phyloP scores from a whole-genome alignment of 2,797 vertebrate genomes.

The Intellagama lesueurii region DNA sequence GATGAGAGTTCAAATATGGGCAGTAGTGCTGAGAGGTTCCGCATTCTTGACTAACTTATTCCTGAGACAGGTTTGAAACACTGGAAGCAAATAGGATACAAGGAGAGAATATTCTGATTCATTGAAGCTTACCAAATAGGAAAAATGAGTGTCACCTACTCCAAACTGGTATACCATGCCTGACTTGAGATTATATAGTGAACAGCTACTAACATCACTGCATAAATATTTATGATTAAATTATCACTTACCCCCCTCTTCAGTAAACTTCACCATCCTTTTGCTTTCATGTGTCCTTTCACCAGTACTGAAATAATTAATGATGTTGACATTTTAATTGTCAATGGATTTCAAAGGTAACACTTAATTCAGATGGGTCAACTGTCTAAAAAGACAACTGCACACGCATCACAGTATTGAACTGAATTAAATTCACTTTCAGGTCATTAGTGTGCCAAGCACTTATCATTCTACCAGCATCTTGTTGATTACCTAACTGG shows the following conservation, averaged over 20 bases:
- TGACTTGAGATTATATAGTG: not conserved
- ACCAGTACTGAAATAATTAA: slow-evolving; percentile 11
- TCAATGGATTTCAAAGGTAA: slow-evolving; percentile 22
- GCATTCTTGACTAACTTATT: slow-evolving; percentile 3
- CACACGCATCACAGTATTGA: not conserved
- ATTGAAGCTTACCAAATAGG: not conserved
- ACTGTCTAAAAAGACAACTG: slow-evolving; percentile 15
- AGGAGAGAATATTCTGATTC: slow-evolving; percentile 4
- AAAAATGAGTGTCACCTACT: not conserved
- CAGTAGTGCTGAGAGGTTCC: slow-evolving; percentile 20
- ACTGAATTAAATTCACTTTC: slow-evolving; percentile 16
- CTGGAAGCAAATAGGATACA: not conserved
- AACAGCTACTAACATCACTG: not conserved
- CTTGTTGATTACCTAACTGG: not conserved
- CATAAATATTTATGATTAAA: slow-evolving; percentile 14
- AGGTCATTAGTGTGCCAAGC: not conserved
- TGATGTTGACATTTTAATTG: slow-evolving; percentile 22
- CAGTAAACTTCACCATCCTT: not conserved
- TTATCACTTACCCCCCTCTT: not conserved
- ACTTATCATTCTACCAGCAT: not conserved
- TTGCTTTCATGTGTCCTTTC: not conserved
- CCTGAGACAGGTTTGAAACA: not conserved
- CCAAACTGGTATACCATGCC: not conserved
- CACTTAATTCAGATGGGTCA: not conserved
- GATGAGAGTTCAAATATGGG: slow-evolving; percentile 18